Evolutionary conservation across 1,140 invertebrate species (phyloP), one percentile per base, ranked within the genome.

Genomic region (Bombus pascuorum): DNA sequence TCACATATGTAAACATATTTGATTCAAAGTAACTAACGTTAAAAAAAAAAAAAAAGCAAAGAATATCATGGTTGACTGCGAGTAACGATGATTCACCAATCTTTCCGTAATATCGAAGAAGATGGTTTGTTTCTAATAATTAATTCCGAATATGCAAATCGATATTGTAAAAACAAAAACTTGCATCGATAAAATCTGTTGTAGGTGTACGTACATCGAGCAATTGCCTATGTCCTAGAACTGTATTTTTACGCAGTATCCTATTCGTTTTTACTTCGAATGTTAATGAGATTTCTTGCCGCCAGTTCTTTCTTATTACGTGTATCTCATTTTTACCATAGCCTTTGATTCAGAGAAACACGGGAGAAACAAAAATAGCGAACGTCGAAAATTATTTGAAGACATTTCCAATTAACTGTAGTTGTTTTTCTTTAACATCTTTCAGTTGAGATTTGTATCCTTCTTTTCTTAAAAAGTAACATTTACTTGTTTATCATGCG

Each of bases 391-490:
- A 53, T 62, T n/a, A 62, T 28, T 62, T 5, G 59, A 28, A 62
- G 3, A 10, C 3, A 9, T 10, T 68, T 22, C 0, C 32, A 34
- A 22, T 34, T 8, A 8, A 9, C 0, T 6, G n/a, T 9, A 2
- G 6, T 4, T 73, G n/a, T 73, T 32, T 73, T 10, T 6, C 42
- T 9, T n/a, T 47, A 9, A 74, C 5, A 13, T 12, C 25, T 34
- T 37, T 37, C 37, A 37, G 1, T 25, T 32, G 22, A 34, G 18
- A 22, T 32, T 18, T 22, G 18, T 68, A 39, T 39, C 0, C 0
- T 39, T 15, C 2, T 42, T 44, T 22, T n/a, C 9, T 10, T 13
- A 8, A 22, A 53, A 53, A 53, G 47, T 53, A 53, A 53, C 1
- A 53, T 13, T 4, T 10, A 10, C 59, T 62, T n/a, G 28, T 62